These are phyloP conservation scores for Temnothorax longispinosus DNA, from an alignment of 1,140 invertebrate species.

Conservation along the genomic window DNA sequence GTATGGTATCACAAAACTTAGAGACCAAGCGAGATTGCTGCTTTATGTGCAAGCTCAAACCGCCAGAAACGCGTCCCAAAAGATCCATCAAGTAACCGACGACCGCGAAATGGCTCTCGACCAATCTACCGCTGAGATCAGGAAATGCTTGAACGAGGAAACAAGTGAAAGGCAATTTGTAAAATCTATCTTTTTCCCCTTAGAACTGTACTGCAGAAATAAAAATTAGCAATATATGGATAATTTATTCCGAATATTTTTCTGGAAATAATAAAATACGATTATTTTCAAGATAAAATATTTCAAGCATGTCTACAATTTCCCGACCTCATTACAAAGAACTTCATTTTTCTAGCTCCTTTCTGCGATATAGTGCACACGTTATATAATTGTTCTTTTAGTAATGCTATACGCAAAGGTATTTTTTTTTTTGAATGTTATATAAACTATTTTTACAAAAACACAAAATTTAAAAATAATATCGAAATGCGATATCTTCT, in stretches of 20 bases:
- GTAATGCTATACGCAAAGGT: neutral
- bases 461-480: conserved; percentile 32
- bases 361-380: neutral
- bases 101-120: conserved; percentile 71
- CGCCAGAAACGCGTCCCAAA: conserved; percentile 61
- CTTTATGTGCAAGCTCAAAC: conserved; percentile 25
- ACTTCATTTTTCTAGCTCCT: neutral
- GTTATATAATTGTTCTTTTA: conserved; percentile 1
- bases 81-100: conserved; percentile 72
- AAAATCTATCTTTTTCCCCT: neutral
- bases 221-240: neutral
- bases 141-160: conserved; percentile 54
- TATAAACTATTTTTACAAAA: conserved; percentile 8
- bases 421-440: neutral
- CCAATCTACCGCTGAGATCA: conserved; percentile 72
- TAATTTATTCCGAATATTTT: neutral
- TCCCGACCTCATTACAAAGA: neutral
- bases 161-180: conserved; percentile 51
- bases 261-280: neutral
- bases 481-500: conserved; percentile 28
- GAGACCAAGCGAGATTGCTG: neutral
- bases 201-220: neutral
- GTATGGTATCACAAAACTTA: conserved; percentile 13
- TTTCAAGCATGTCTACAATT: neutral
- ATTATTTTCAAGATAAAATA: neutral